Percentiles rank a stretch among this genome's conserved stretches.
Evolutionary conservation across 1,140 invertebrate species (phyloP).

Genomic region (Yoshiicerus persimilis): DNA sequence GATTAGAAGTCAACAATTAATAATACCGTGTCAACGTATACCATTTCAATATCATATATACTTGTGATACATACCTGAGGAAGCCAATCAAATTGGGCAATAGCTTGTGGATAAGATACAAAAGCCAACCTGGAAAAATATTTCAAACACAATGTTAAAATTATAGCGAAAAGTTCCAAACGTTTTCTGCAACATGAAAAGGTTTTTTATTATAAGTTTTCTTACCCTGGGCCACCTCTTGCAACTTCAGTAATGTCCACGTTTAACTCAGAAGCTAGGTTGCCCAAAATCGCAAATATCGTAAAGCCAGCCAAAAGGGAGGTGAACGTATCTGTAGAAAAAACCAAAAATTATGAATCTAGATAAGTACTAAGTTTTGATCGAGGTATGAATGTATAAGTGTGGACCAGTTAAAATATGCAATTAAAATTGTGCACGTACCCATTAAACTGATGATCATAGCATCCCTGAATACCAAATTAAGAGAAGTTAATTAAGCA

Average conservation of each 20-base stretch:
- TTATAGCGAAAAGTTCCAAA: too few species aligned
- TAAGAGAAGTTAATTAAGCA: neutral
- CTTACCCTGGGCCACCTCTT: conserved; percentile 69
- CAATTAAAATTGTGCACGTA: neutral
- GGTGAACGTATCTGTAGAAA: conserved; percentile 56
- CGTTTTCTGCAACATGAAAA: too few species aligned
- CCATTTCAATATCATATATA: neutral
- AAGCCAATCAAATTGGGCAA: conserved; percentile 74
- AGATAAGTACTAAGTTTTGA: neutral
- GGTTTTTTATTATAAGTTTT: too few species aligned
- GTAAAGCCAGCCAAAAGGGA: conserved; percentile 60
- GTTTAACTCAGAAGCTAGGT: conserved; percentile 47
- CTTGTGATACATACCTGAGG: conserved; percentile 60
- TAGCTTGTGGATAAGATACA: conserved; percentile 63
- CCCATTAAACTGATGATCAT: conserved; percentile 49
- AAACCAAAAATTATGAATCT: neutral
- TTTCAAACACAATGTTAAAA: conserved; percentile 57
- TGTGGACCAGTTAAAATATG: neutral
- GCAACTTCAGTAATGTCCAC: neutral
- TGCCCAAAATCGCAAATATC: conserved; percentile 59
- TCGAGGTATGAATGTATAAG: neutral
- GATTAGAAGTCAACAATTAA: neutral
- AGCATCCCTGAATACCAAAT: neutral
- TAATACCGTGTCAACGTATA: neutral
- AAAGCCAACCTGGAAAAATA: neutral